Conservation (phyloP, 2,113 vertebrate species). For the Larimichthys crocea region DNA sequence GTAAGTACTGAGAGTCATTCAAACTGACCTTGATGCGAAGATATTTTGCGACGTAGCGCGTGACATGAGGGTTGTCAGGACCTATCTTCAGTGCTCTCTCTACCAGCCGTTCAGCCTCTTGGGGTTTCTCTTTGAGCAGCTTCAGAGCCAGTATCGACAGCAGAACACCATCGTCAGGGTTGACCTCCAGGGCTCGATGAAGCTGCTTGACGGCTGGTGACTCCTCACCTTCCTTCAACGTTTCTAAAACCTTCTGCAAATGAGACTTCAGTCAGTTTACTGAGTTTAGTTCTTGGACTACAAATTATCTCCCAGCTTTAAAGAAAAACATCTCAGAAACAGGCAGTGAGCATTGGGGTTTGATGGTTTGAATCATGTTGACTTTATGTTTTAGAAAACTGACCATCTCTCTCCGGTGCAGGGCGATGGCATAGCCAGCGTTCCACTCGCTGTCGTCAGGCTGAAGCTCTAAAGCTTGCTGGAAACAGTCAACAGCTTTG, state of each 20-base stretch:
- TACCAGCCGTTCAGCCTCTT: slow-evolving; percentile 17
- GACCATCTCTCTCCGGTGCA: background rate
- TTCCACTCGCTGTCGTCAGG: slow-evolving; percentile 4
- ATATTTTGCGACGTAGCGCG: slow-evolving; percentile 21
- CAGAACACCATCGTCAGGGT: background rate
- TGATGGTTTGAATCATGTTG: too few species aligned
- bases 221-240: background rate
- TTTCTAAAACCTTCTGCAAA: background rate
- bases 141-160: slow-evolving; percentile 1
- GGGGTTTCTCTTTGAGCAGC: background rate
- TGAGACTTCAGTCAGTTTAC: background rate
- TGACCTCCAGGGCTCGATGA: background rate
- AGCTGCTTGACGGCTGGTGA: too few species aligned
- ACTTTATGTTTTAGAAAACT: background rate
- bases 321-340: background rate
- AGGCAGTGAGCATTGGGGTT: too few species aligned
- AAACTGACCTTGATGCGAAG: slow-evolving; percentile 5
- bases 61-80: slow-evolving; percentile 8
- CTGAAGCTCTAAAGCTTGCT: background rate
- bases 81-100: slow-evolving; percentile 5
- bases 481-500: too few species aligned
- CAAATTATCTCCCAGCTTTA: background rate
- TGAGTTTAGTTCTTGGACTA: background rate
- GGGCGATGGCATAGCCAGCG: background rate
- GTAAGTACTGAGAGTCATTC: too few species aligned